Conservation (phyloP, 2,113 vertebrate genomes). For the Strix uralensis region DNA sequence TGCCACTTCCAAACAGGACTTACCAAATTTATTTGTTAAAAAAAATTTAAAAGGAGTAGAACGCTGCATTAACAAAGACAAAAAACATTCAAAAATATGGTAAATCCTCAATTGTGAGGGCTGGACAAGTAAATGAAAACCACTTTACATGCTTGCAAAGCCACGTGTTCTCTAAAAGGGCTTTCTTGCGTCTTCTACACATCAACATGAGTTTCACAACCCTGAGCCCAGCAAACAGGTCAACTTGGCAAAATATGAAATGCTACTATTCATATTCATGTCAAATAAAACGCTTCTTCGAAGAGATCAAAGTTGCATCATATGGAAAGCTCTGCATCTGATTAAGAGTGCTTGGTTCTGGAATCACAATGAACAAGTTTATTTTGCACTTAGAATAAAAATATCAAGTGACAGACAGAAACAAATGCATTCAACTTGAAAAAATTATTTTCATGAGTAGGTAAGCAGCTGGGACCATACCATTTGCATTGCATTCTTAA, state of each 20-base stretch:
- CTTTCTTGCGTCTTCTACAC: background rate
- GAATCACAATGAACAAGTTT: background rate
- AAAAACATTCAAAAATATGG: fast-evolving
- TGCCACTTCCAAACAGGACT: background rate
- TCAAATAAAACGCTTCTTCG: fast-evolving
- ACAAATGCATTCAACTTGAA: background rate
- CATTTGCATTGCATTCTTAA: background rate
- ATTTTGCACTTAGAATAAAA: background rate
- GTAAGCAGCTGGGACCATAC: background rate
- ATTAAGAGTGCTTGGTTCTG: background rate
- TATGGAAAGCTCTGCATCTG: background rate
- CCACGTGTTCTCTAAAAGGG: background rate
- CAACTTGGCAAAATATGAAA: background rate
- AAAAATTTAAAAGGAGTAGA: background rate
- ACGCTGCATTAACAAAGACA: background rate
- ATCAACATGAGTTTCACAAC: background rate
- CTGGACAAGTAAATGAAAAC: background rate
- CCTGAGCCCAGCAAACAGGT: background rate
- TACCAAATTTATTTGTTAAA: background rate
- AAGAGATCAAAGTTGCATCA: background rate
- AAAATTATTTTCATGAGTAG: background rate
- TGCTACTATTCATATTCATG: background rate
- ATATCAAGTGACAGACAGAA: background rate
- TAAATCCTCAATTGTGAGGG: background rate
- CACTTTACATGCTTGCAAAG: background rate